Evolutionary conservation across 1,140 invertebrate genomes (phyloP), one percentile per base, ranked within the genome.

Genomic region (Drosophila guanche): DNA sequence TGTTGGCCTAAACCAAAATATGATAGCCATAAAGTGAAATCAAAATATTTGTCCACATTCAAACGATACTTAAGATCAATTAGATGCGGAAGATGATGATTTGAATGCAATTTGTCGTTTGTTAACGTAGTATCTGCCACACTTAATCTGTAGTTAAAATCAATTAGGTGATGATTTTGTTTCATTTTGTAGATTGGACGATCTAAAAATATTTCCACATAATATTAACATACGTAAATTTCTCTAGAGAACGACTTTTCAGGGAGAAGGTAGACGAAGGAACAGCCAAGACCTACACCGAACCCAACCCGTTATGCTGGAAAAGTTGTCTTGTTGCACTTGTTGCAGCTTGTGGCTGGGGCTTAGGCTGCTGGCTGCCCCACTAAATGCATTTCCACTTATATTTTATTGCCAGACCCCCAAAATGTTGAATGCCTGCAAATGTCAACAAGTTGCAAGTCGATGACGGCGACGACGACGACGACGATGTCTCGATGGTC

Each of bases 371-470:
- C 59, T 71, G 61, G 29, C 69, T 83, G 73, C 62, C 78, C 78
- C 78, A 83, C 78, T 60, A 81, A 81, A 61, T 74, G 62, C 74
- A 81, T 86, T 86, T 86, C 75, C 74, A 78, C 73, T 81, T 88
- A 76, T 88, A 75, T 84, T 76, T 88, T 86, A 88, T 86, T 81
- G 74, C 60, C 60, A 75, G 50, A 37, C 33, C 33, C 25, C 46
- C 60, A 67, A 57, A 81, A 42, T 63, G 70, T 37, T 37, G 33
- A 37, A 37, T 37, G 33, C 33, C 83, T 86, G 83, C 81, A 86
- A 86, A 86, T 86, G 81, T 86, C 81, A 86, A 88, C 83, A 88
- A 86, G 83, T 86, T 80, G 63, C 60, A 59, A 33, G 29, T 33
- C 33, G 40, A 41, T 29, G 52, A 45, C 37, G 50, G 25, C 25